phyloP scores from a whole-genome alignment of 1,140 invertebrate genomes.

The Daktulosphaira vitifoliae region DNA sequence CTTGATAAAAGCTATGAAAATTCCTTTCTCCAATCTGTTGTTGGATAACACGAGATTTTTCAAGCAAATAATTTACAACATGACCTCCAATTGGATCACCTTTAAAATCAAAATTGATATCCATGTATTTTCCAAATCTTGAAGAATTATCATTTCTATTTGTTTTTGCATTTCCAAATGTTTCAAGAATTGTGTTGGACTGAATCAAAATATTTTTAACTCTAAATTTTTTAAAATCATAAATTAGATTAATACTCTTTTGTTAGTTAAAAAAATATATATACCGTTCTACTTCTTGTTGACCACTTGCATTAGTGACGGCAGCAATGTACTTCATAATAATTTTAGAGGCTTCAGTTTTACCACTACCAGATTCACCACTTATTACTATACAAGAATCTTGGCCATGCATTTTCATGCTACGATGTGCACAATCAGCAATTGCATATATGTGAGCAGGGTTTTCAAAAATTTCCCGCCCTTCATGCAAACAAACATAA shows the following conservation, averaged over 20 bases:
- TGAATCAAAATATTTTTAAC: constrained; percentile 95
- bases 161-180: constrained; percentile 96
- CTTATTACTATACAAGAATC: constrained; percentile 96
- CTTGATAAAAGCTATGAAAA: constrained; percentile 97
- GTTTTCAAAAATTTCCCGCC: constrained; percentile 85
- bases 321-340: constrained; percentile 99
- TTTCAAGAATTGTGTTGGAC: constrained; percentile 90
- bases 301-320: constrained; percentile 82
- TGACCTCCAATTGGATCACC: constrained; percentile 94
- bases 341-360: constrained; percentile 97
- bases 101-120: constrained; percentile 98
- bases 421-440: constrained; percentile 85
- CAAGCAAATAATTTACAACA: constrained; percentile 91
- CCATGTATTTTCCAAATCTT: constrained; percentile 98
- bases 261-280: neutral
- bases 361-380: constrained; percentile 91
- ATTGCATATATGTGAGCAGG: constrained; percentile 91
- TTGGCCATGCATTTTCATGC: constrained; percentile 76
- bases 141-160: constrained; percentile 96
- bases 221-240: constrained; percentile 47
- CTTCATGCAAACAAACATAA: constrained; percentile 43
- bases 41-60: constrained; percentile 89
- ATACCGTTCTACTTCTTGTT: constrained; percentile 90
- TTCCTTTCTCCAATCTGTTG: constrained; percentile 91
- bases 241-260: neutral